phyloP scores from a whole-genome alignment of 53 echinoderm and acorn worm species.

The Astropecten irregularis region DNA sequence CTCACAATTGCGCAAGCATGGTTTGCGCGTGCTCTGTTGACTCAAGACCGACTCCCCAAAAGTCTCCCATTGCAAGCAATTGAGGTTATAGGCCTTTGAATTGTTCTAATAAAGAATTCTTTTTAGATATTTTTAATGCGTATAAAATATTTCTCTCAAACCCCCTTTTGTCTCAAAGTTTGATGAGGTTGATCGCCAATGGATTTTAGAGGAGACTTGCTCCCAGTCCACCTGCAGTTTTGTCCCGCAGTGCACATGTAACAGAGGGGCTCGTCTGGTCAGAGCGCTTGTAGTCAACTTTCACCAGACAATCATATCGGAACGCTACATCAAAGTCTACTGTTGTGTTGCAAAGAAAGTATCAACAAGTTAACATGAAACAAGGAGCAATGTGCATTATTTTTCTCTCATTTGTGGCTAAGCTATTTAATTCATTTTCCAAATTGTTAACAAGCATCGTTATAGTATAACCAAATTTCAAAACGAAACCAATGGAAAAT shows the following conservation, averaged over 20 bases:
- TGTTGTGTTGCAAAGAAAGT: slow-evolving; percentile 35
- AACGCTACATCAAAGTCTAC: slow-evolving; percentile 36
- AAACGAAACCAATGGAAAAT: no score
- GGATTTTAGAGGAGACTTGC: slow-evolving; percentile 47
- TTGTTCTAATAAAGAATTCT: no score
- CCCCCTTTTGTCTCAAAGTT: no score
- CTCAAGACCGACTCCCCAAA: no score
- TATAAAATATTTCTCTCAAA: no score
- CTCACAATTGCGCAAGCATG: no score
- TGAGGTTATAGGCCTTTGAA: no score
- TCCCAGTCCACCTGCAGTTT: slow-evolving; percentile 39
- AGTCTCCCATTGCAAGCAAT: no score
- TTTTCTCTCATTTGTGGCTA: neutral
- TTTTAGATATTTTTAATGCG: no score
- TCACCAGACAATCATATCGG: slow-evolving; percentile 3
- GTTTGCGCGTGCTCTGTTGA: no score
- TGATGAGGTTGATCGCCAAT: slow-evolving; percentile 18
- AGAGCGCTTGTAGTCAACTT: slow-evolving; percentile 43
- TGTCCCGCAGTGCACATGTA: slow-evolving; percentile 36
- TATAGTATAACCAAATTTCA: neutral
- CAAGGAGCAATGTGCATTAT: neutral
- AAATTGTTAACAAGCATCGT: no score
- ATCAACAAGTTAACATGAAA: neutral
- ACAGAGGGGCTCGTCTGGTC: slow-evolving; percentile 16
- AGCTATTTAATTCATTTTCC: neutral